Base-by-base conservation (phyloP, 1,140 invertebrate species). In the Lasaia peninsularis region DNA sequence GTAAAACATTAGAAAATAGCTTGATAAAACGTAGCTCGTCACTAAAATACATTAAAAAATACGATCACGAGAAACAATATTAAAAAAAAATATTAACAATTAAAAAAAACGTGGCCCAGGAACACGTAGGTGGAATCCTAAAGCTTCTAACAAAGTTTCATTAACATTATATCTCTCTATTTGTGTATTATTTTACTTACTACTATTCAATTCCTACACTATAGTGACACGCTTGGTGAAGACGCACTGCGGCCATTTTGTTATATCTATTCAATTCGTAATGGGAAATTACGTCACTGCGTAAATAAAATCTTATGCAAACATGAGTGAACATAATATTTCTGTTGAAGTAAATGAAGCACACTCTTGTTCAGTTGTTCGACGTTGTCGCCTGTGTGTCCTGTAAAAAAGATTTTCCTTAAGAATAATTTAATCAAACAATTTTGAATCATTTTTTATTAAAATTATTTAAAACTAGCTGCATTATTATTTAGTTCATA, bases 151-250 rank as follows among this genome's bases (percentile, higher is more conserved):
- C 73, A 75, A 83, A 82, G 75, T 73, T n/a, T 69, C 55, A 69
- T 73, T 69, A 71, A 70, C 75, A 76, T 73, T 73, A 70, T 64
- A 74, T 72, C 67, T 71, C 67, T 78, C 73, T 85, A 88, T 84
- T 79, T 71, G 82, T 85, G 77, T 85, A 77, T 82, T 78, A 67
- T 71, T 72, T 84, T 77, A 79, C 81, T 81, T 88, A 86, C 53
- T 64, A 16, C 85, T 85, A 88, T 73, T 85, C 83, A 88, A 86
- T 86, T 86, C 85, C 83, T 86, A 86, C 68, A 67, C 80, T 86
- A 85, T 63, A 76, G 71, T 75, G 70, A 69, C 67, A 69, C 68
- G 70, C 73, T 62, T 60, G 67, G 52, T 20, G 9, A 18, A 20
- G 20, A 21, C 10, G 52, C 52, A 37, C 14, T 14, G 21, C 20